Evolutionary conservation across 2,888 invertebrate species (phyloP), one percentile per base, ranked within the genome.

Genomic region (Noctua janthe): DNA sequence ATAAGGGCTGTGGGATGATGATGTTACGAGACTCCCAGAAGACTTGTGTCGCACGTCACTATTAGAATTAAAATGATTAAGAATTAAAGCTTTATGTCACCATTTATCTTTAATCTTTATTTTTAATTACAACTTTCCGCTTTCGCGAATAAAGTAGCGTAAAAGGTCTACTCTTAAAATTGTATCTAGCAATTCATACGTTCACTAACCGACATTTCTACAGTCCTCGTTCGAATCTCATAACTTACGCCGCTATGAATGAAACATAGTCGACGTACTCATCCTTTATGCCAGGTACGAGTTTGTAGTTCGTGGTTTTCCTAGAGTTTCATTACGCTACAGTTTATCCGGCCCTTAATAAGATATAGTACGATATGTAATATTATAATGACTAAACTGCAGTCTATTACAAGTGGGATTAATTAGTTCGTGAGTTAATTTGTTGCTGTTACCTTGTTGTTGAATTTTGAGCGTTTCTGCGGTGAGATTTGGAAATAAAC

Each of bases 251-350:
- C 73, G n/a, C n/a, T 47, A 73, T 81, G 81, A 81, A 88, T 84
- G 87, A 89, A 89, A 90, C 87, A 90, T 88, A 84, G 89, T 82
- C 75, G 10, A 82, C 78, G 80, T 82, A 85, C 82, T 89, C 87
- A 90, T 90, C 88, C 84, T 88, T 88, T 90, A 87, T 88, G 83
- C 88, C 90, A 90, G 89, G 89, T 90, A 90, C 82, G 72, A 90
- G 82, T 90, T 88, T 74, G 84, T 89, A 90, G 89, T 89, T 89
- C 77, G 88, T 85, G 89, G 90, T 86, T 88, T 83, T 81, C 84
- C 80, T 78, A 71, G 76, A 85, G 87, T 90, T 90, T 89, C 90
- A 90, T 90, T 90, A 89, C 87, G 71, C 64, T 62, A 64, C 70
- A 86, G 89, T 85, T 87, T 87, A 89, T 89, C 81, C 80, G 7